Percentiles rank a stretch among this genome's conserved stretches.
These are phyloP conservation scores for Porites cylindrica DNA, from an alignment of 92 coral and sea anemone genomes.

Conservation along the genomic window DNA sequence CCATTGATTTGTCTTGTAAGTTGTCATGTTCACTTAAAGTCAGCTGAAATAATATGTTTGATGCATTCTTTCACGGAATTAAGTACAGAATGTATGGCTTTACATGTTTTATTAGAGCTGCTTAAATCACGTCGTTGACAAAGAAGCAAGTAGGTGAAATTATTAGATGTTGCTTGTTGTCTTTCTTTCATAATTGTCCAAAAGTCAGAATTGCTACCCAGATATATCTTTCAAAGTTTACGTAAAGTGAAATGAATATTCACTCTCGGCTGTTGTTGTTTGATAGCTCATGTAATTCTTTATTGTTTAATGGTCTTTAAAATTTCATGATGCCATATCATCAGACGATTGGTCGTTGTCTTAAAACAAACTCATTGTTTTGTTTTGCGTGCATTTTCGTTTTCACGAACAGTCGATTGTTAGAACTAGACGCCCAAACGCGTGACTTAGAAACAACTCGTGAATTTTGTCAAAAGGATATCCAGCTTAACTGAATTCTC, in stretches of 20 bases:
- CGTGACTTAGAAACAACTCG: conserved; percentile 1
- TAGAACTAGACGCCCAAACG: not conserved
- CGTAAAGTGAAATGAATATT: not conserved
- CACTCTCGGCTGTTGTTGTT: conserved; percentile 35
- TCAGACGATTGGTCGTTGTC: conserved; percentile 33
- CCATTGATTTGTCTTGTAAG: conserved; percentile 1
- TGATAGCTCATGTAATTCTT: conserved; percentile 6
- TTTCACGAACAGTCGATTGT: conserved; percentile 6
- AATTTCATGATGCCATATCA: conserved; percentile 31
- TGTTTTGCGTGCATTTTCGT: conserved; percentile 27
- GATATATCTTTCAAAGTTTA: conserved; percentile 17
- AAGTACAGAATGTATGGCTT: not conserved
- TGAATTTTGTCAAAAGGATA: not conserved
- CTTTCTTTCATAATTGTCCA: not conserved
- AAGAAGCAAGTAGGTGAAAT: not conserved
- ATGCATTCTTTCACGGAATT: conserved; percentile 26
- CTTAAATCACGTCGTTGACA: not conserved
- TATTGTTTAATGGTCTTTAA: conserved; percentile 34
- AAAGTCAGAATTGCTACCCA: not conserved
- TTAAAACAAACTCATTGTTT: conserved; percentile 38
- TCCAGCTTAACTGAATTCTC: not conserved
- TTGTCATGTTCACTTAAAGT: conserved; percentile 1
- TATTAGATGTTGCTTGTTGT: too few relatives aligned
- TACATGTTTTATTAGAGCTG: not conserved
- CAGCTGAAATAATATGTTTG: not conserved